Conservation (phyloP, 2,888 invertebrate genomes). For the Vandiemenella viatica region DNA sequence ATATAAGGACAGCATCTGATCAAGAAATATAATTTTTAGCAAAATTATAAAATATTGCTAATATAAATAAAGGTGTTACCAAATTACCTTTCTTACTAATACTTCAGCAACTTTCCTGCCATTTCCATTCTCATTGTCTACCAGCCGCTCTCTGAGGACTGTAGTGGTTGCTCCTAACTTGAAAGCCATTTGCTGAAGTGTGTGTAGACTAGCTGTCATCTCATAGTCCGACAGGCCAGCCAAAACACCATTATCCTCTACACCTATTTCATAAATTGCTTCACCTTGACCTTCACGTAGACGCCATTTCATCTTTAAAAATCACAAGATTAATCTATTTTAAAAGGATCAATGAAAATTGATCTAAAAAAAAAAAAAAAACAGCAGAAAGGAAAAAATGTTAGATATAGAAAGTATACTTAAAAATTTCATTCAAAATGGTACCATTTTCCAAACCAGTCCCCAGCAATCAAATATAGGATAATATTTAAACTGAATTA, state of each 20-base stretch:
- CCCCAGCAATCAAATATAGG: too few species aligned
- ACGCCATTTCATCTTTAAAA: constrained; percentile 80
- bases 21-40: background rate
- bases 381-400: too few species aligned
- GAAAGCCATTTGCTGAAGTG: constrained; percentile 76
- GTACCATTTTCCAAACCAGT: too few species aligned
- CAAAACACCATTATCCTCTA: constrained; percentile 76
- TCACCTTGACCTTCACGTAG: constrained; percentile 90
- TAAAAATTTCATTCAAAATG: too few species aligned
- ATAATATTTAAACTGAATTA: too few species aligned
- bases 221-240: constrained; percentile 71
- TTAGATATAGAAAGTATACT: too few species aligned
- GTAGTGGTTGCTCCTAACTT: constrained; percentile 71
- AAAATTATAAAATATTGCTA: too few species aligned
- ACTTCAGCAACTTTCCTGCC: constrained; percentile 66
- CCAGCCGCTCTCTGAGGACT: constrained; percentile 49
- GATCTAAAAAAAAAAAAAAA: too few species aligned
- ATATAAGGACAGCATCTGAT: background rate
- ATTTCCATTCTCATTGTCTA: constrained; percentile 24
- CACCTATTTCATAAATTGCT: constrained; percentile 95
- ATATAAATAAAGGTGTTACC: too few species aligned
- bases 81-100: constrained; percentile 60
- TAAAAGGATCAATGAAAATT: too few species aligned
- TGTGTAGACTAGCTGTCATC: constrained; percentile 71
- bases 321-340: background rate